phyloP scores from a whole-genome alignment of 2,888 invertebrate genomes.

The Acanthosoma haemorrhoidale region DNA sequence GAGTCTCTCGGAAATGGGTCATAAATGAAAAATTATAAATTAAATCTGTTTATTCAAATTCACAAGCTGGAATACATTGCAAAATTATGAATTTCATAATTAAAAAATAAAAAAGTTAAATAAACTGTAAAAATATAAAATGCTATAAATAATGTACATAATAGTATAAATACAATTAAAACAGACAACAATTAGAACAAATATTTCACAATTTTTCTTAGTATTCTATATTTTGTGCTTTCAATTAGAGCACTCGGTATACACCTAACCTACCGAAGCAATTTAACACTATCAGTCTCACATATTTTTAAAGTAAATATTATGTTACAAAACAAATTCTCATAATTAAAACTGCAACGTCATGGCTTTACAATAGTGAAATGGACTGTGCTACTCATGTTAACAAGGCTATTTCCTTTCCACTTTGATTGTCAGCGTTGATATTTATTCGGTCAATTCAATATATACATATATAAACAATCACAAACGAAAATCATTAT shows the following conservation, averaged over 20 bases:
- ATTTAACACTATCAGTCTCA: constrained; percentile 3
- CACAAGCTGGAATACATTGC: constrained; percentile 11
- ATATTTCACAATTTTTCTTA: too few relatives aligned
- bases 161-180: background rate
- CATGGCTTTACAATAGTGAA: background rate
- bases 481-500: too few relatives aligned
- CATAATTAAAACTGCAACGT: background rate
- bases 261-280: background rate
- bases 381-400: background rate
- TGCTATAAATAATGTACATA: background rate
- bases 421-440: too few relatives aligned
- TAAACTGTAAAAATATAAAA: constrained; percentile 14
- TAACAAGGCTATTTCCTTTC: too few relatives aligned
- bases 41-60: constrained; percentile 4
- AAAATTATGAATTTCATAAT: background rate
- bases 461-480: too few relatives aligned
- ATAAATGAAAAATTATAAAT: background rate
- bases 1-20: background rate
- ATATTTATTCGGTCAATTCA: too few relatives aligned
- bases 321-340: background rate
- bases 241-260: background rate
- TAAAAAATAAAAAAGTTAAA: background rate
- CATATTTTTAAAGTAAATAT: background rate
- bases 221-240: too few relatives aligned
- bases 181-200: too few relatives aligned